Evolutionary conservation across 2,888 invertebrate species (phyloP).

Genomic region (Lasioglossum leucozonium): DNA sequence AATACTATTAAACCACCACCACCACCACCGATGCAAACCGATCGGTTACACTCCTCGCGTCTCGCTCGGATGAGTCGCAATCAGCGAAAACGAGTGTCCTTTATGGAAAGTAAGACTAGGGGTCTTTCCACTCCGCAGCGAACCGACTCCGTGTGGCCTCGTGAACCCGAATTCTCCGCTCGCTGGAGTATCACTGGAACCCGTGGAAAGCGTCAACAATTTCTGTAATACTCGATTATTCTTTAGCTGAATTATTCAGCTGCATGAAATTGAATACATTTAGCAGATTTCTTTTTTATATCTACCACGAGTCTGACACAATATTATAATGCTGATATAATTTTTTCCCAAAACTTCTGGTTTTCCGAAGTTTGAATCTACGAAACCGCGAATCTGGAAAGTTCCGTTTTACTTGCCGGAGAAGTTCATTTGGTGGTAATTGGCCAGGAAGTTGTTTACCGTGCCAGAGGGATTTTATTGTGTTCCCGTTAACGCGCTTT

Average conservation of each 20-base stretch:
- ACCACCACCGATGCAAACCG: background rate
- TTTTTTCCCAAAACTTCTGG: background rate
- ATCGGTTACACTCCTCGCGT: background rate
- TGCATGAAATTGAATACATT: no score
- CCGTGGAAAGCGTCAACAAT: background rate
- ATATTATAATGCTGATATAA: background rate
- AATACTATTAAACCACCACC: background rate
- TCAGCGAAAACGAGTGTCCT: constrained; percentile 14
- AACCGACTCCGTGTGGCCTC: background rate
- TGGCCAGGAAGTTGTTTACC: background rate
- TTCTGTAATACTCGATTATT: background rate
- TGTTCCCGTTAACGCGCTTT: background rate
- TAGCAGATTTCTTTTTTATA: no score
- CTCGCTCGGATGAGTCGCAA: constrained; percentile 2
- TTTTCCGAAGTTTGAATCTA: background rate
- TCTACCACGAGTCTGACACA: background rate
- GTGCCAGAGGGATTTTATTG: background rate
- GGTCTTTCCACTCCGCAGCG: background rate
- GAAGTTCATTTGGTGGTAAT: background rate
- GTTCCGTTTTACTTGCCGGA: background rate
- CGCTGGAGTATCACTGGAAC: background rate
- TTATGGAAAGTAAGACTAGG: constrained; percentile 12
- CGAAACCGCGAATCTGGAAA: background rate
- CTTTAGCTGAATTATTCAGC: background rate
- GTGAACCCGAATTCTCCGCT: background rate